Percentiles rank a stretch among this genome's conserved stretches.
phyloP scores from a whole-genome alignment of 2,797 vertebrate genomes.

The Siniperca scherzeri region DNA sequence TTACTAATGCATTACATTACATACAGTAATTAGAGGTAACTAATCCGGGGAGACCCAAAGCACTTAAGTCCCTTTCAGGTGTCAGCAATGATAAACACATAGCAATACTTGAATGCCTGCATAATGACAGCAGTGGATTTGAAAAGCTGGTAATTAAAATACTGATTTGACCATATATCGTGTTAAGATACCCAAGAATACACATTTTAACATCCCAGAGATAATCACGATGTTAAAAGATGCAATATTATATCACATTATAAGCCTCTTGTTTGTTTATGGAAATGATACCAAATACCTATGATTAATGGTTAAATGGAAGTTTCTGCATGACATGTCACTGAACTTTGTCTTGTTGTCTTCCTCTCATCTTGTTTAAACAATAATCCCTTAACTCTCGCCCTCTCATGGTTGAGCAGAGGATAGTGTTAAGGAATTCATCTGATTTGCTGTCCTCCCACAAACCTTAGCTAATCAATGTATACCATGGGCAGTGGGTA shows the following conservation, averaged over 20 bases:
- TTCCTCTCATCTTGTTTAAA: neutral
- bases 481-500: constrained; percentile 7
- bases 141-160: constrained; percentile 4
- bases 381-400: neutral
- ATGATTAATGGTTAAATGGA: no score
- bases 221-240: neutral
- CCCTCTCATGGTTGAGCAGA: neutral
- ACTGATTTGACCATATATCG: neutral
- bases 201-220: neutral
- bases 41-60: neutral
- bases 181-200: neutral
- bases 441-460: constrained; percentile 31
- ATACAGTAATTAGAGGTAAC: constrained; percentile 1
- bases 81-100: neutral
- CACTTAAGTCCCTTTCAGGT: neutral
- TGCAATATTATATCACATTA: neutral
- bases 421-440: constrained; percentile 16
- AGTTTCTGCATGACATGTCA: no score
- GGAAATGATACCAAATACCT: no score
- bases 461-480: constrained; percentile 49
- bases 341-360: neutral
- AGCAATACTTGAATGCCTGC: neutral
- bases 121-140: constrained; percentile 12
- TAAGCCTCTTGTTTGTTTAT: no score
- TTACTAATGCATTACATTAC: constrained; percentile 2